These are phyloP conservation scores for Hydractinia symbiolongicarpus DNA, from an alignment of 30 jellyfish, hydroid and myxozoan species.

Conservation along the genomic window DNA sequence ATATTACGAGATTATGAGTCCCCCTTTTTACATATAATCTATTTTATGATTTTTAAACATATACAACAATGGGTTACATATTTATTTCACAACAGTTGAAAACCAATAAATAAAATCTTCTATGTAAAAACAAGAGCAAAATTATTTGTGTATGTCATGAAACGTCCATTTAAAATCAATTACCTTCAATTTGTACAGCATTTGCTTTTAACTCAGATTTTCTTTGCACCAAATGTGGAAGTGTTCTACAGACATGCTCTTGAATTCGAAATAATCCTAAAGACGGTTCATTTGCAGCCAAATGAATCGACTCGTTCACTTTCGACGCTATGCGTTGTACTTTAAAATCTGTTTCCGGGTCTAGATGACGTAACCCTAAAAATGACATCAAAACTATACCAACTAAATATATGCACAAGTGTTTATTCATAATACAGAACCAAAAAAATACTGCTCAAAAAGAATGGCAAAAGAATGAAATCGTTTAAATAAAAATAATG, in stretches of 20 bases:
- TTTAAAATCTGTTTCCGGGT: slow-evolving; percentile 83
- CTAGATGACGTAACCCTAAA: slow-evolving; percentile 55
- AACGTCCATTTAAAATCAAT: background rate
- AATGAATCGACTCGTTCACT: slow-evolving; percentile 64
- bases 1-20: too few species aligned
- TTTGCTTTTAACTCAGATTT: slow-evolving; percentile 41
- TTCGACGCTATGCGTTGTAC: slow-evolving; percentile 54
- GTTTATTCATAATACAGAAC: too few species aligned
- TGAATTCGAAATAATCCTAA: slow-evolving; percentile 81
- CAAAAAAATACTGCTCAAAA: too few species aligned
- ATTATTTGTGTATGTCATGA: background rate
- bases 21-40: too few species aligned
- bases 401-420: background rate
- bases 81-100: too few species aligned
- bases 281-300: slow-evolving; percentile 93
- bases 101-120: too few species aligned
- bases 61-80: too few species aligned
- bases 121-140: too few species aligned
- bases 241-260: slow-evolving; percentile 81
- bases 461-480: too few species aligned
- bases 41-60: too few species aligned
- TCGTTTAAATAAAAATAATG: too few species aligned
- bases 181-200: slow-evolving; percentile 41
- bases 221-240: slow-evolving; percentile 61
- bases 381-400: background rate